Conservation (phyloP, 2,113 vertebrate species). For the Lates calcarifer region DNA sequence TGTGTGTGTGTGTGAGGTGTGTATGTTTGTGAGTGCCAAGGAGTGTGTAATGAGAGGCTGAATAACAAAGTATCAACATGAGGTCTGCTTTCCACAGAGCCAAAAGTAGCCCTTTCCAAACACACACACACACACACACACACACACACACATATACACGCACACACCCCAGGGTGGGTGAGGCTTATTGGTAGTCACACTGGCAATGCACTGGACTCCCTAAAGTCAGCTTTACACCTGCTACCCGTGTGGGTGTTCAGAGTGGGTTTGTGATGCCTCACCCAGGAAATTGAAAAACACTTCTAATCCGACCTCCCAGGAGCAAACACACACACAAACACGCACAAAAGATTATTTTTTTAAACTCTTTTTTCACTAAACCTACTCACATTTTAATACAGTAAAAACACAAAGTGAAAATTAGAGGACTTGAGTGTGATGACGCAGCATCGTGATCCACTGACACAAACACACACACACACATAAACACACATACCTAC, state of each 20-base stretch:
- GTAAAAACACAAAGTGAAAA: conserved; percentile 9
- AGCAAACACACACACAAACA: background rate
- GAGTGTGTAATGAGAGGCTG: conserved; percentile 45
- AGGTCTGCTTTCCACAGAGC: conserved; percentile 30
- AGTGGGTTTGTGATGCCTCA: conserved; percentile 54
- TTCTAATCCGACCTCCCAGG: conserved; percentile 48
- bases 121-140: conserved; percentile 1
- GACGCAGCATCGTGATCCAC: background rate
- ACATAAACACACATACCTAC: background rate
- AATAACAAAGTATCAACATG: conserved; percentile 51
- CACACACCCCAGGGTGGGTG: background rate
- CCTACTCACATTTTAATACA: conserved; percentile 2
- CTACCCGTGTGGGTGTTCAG: conserved; percentile 47
- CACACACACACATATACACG: background rate
- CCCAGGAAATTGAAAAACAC: conserved; percentile 58
- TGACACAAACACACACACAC: background rate
- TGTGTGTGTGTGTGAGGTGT: conserved; percentile 2
- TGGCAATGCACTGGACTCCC: conserved; percentile 40
- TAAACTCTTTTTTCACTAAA: background rate
- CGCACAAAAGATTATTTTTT: background rate
- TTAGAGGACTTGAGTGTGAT: background rate
- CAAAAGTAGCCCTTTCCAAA: conserved; percentile 13
- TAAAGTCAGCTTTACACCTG: conserved; percentile 54
- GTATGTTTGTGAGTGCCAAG: background rate
- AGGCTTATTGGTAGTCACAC: conserved; percentile 55